Evolutionary conservation across 2,113 vertebrate species (phyloP), one percentile per base, ranked within the genome.

Genomic region (Aplodontia rufa): DNA sequence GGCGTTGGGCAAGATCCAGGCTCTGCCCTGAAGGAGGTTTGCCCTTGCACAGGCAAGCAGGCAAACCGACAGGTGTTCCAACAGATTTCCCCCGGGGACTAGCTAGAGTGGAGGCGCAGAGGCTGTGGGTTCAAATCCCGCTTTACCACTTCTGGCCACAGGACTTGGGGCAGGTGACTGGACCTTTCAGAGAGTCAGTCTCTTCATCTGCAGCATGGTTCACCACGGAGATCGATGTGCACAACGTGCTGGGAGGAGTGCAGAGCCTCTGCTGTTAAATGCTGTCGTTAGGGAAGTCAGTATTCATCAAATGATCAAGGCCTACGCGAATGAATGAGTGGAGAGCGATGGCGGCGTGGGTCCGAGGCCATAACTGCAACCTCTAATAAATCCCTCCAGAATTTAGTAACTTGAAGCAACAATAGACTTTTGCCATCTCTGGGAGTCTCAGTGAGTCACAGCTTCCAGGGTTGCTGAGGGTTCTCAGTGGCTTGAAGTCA

Each of bases 11-110:
- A 76, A 76, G 32, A 49, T 28, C n/a, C 0, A 3, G 28, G 12
- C 62, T 66, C 47, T 6, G 12, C 32, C 42, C 10, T 16, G 6
- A 45, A 37, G 12, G 40, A 58, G 37, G 53, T 30, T 14, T 51
- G 55, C 60, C 37, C 26, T 28, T 26, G 28, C 35, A 49, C 42
- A 0, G 17, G 32, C 62, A 83, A 58, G 49, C 0, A 64, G 68
- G 30, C 0, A 2, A 37, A 32, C 28, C 53, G 28, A 13, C 19
- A 45, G 35, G 20, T 4, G 40, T 22, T 35, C 0, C 8, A 58
- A 11, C 6, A 16, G 40, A 6, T 24, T 8, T 60, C 58, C 9
- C 58, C 58, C 58, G 32, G 64, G 58, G 17, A 28, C 47, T 19
- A 42, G 68, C 2, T 3, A 55, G 66, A 78, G 37, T 19, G 19